These are phyloP conservation scores for Synanthedon myopaeformis DNA, from an alignment of 2,888 invertebrate genomes.

Conservation along the genomic window DNA sequence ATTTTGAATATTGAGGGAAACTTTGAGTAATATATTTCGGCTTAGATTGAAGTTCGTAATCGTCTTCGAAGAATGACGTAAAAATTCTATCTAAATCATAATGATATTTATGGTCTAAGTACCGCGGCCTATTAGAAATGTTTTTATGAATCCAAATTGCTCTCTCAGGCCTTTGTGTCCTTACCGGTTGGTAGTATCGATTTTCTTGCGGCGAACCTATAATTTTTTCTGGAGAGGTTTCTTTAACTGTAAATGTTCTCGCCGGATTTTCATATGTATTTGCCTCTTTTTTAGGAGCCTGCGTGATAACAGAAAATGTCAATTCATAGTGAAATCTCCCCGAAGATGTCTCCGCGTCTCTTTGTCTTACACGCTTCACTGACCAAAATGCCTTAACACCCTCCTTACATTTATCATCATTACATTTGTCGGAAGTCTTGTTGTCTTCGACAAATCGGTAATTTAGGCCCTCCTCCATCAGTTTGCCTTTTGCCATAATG, in stretches of 20 bases:
- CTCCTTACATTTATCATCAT: conserved; percentile 57
- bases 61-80: conserved; percentile 49
- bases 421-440: conserved; percentile 34
- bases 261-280: conserved; percentile 66
- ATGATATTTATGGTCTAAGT: conserved; percentile 25
- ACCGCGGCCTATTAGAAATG: conserved; percentile 20
- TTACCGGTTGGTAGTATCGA: conserved; percentile 12
- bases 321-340: conserved; percentile 73
- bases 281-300: conserved; percentile 55
- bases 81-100: conserved; percentile 50
- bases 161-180: conserved; percentile 29
- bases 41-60: conserved; percentile 11
- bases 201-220: conserved; percentile 20
- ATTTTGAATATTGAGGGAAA: conserved; percentile 33
- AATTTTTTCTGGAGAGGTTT: conserved; percentile 43
- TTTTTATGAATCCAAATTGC: conserved; percentile 56
- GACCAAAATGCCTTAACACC: conserved; percentile 75
- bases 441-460: conserved; percentile 70
- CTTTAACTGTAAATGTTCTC: conserved; percentile 74
- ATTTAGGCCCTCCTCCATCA: conserved; percentile 63
- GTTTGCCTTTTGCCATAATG: conserved; percentile 73
- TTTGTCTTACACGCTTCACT: conserved; percentile 76
- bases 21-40: conserved; percentile 18
- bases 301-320: conserved; percentile 73
- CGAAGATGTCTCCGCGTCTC: conserved; percentile 54